Evolutionary conservation across 2,888 invertebrate genomes (phyloP), one percentile per base, ranked within the genome.

Genomic region (Esperia sulphurella): DNA sequence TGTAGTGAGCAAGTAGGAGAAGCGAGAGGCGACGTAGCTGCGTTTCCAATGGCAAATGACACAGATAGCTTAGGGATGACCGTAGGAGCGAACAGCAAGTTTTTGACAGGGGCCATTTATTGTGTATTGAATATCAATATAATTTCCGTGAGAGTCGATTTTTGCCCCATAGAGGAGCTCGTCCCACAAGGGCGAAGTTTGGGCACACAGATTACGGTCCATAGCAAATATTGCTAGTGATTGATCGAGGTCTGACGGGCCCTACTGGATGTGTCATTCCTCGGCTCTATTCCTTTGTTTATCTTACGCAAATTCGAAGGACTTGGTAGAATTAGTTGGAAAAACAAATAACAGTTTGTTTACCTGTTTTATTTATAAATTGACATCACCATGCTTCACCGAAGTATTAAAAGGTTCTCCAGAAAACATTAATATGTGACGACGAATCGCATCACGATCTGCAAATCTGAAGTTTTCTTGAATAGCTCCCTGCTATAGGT

Each of bases 121-220:
- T 88, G 89, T 89, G 84, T 89, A 90, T 90, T 89, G 89, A 89
- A 90, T 90, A 90, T 89, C 89, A 89, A 90, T 90, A 89, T 88
- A 88, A 89, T 89, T 87, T 87, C 81, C 83, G 83, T 83, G 85
- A 79, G 85, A 89, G 87, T 88, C 79, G 83, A 88, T 88, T 86
- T 84, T 87, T 86, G 86, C 79, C 75, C 71, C 81, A 82, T 85
- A 83, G 79, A 79, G 61, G 69, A 72, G 71, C 68, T 67, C 72
- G 78, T 79, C 80, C 80, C 79, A 67, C 59, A 71, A 71, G 80
- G 77, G 71, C 71, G 70, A 77, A 84, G 83, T 86, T 83, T 83
- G 82, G 77, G 84, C 73, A 76, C 75, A 88, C 83, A 86, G 87
- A 87, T 87, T 88, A 85, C 71, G 72, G 64, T 73, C 82, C 79